Conservation (phyloP, 1,140 invertebrate species). For the Ganaspis sp. region DNA sequence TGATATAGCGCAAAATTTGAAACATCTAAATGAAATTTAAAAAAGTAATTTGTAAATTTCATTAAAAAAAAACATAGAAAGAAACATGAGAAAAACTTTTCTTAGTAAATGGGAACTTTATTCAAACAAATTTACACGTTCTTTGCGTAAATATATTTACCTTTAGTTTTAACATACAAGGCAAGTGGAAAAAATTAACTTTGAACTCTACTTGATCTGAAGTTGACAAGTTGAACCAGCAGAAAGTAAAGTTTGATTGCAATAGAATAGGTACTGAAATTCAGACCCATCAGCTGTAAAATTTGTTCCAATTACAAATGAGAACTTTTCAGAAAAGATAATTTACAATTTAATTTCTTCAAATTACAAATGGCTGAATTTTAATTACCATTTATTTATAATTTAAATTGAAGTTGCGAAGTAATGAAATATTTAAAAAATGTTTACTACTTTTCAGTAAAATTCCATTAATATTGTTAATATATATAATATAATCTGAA, state of each 20-base stretch:
- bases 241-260: slow-evolving; percentile 14
- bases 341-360: not conserved
- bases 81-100: too few species aligned
- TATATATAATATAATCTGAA: too few species aligned
- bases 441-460: too few species aligned
- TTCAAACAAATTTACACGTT: not conserved
- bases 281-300: not conserved
- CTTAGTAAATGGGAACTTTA: not conserved
- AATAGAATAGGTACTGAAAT: too few species aligned
- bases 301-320: not conserved
- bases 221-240: slow-evolving; percentile 2
- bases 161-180: not conserved
- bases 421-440: too few species aligned
- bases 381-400: too few species aligned
- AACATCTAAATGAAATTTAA: too few species aligned
- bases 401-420: too few species aligned
- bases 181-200: not conserved
- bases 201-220: not conserved
- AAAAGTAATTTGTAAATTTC: too few species aligned
- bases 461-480: too few species aligned
- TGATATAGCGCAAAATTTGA: too few species aligned
- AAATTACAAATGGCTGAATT: not conserved
- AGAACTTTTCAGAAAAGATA: not conserved
- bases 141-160: not conserved
- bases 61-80: too few species aligned